Conservation (phyloP, 2,797 vertebrate genomes). For the Eremophila alpestris region DNA sequence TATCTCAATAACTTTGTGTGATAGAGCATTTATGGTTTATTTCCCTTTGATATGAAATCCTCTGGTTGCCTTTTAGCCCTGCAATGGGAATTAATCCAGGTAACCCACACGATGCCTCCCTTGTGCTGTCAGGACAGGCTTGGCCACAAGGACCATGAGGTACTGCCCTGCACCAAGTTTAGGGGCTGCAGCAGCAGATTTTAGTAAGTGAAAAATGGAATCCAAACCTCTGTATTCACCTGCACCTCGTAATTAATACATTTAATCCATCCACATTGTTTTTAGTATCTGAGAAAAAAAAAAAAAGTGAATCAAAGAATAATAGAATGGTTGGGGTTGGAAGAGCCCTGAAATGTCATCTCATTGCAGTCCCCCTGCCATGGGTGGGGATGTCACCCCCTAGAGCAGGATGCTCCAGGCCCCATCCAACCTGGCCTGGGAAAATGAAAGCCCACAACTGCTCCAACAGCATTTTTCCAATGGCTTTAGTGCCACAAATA, state of each 20-base stretch:
- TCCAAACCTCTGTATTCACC: not conserved
- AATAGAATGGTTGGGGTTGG: not conserved
- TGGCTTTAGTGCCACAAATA: not conserved
- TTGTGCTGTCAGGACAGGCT: not conserved
- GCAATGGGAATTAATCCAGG: not conserved
- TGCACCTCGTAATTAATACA: fast-evolving
- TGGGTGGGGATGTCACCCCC: not conserved
- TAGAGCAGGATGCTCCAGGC: not conserved
- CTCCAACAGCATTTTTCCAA: not conserved
- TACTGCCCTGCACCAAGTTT: not conserved
- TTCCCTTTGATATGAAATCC: not conserved
- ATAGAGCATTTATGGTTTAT: not conserved
- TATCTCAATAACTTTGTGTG: not conserved
- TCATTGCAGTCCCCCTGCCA: fast-evolving
- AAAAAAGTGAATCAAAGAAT: not conserved
- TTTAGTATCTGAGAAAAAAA: too few species aligned
- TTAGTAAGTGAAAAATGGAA: not conserved
- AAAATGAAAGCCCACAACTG: not conserved
- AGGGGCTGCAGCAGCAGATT: not conserved
- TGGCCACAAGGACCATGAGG: too few species aligned
- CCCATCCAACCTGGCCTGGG: not conserved
- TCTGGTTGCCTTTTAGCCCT: not conserved
- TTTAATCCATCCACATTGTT: not conserved
- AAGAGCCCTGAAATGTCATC: not conserved
- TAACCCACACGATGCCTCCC: not conserved